A percentile compares a stretch with the other conserved stretches of the same genome.
Conservation (phyloP, 2,797 vertebrate species). For the Cuculus canorus region DNA sequence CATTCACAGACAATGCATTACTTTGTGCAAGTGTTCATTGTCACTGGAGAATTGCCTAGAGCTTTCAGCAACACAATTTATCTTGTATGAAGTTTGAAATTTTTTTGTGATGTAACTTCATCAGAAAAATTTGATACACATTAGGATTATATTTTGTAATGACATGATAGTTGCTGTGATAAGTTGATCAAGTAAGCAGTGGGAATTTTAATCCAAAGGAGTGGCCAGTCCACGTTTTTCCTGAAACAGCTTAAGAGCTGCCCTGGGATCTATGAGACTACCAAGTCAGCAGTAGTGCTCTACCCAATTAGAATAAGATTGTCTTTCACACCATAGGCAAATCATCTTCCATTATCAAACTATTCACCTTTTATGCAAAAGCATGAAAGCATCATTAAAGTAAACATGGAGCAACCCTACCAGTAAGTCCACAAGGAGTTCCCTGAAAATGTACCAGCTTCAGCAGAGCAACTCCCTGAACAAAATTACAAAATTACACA, state of each 20-base stretch:
- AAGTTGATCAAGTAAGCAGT: neutral
- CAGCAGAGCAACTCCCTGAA: neutral
- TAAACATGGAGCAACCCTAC: neutral
- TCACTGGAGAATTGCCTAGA: neutral
- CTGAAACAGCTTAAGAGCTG: neutral
- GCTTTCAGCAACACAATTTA: neutral
- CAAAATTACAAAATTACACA: neutral
- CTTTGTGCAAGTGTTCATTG: neutral
- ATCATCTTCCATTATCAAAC: neutral
- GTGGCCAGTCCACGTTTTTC: neutral
- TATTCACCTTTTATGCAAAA: neutral
- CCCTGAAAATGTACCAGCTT: neutral
- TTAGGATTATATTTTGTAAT: neutral
- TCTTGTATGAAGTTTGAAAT: neutral
- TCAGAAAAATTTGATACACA: neutral
- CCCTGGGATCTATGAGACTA: neutral
- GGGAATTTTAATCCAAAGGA: neutral
- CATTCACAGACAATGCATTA: neutral
- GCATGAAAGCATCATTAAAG: neutral
- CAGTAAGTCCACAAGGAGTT: neutral
- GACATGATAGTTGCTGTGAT: fast-evolving
- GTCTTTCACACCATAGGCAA: neutral
- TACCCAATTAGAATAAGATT: neutral
- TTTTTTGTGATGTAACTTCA: neutral
- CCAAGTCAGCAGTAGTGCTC: neutral